Conservation (phyloP, 2,888 invertebrate genomes). For the Atrina japonica region DNA sequence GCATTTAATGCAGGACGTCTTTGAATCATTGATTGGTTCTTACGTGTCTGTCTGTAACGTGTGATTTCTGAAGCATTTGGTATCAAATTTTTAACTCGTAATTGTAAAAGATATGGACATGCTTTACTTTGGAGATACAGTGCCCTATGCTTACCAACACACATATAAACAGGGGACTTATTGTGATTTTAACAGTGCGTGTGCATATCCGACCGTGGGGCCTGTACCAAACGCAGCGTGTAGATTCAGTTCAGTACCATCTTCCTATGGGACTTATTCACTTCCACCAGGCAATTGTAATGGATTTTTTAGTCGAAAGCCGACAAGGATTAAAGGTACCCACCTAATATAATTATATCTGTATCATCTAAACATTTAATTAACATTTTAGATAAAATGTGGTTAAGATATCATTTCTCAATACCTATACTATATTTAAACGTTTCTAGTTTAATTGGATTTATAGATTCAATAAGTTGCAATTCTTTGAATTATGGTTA, state of each 20-base stretch:
- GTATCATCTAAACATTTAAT: too few species aligned
- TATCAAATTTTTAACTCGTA: background rate
- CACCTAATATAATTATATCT: background rate
- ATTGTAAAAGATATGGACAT: constrained; percentile 54
- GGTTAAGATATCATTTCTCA: too few species aligned
- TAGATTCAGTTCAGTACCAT: constrained; percentile 59
- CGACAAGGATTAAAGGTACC: constrained; percentile 62
- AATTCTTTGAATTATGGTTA: too few species aligned
- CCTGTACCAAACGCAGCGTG: constrained; percentile 58
- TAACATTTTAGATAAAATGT: too few species aligned
- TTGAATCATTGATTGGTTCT: constrained; percentile 14
- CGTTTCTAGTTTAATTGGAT: too few species aligned
- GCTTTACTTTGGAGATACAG: constrained; percentile 63
- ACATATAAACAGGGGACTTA: constrained; percentile 60
- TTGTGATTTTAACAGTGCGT: constrained; percentile 59
- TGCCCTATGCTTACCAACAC: constrained; percentile 60
- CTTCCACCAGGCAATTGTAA: constrained; percentile 58
- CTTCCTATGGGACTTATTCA: constrained; percentile 62
- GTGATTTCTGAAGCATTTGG: constrained; percentile 1
- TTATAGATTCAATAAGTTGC: too few species aligned
- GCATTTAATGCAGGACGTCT: constrained; percentile 13
- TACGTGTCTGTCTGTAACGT: too few species aligned
- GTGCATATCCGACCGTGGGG: constrained; percentile 61
- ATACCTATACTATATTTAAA: too few species aligned
- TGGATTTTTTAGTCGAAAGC: constrained; percentile 60